Evolutionary conservation across 1,140 invertebrate genomes (phyloP).

Genomic region (Paraescarpia echinospica): DNA sequence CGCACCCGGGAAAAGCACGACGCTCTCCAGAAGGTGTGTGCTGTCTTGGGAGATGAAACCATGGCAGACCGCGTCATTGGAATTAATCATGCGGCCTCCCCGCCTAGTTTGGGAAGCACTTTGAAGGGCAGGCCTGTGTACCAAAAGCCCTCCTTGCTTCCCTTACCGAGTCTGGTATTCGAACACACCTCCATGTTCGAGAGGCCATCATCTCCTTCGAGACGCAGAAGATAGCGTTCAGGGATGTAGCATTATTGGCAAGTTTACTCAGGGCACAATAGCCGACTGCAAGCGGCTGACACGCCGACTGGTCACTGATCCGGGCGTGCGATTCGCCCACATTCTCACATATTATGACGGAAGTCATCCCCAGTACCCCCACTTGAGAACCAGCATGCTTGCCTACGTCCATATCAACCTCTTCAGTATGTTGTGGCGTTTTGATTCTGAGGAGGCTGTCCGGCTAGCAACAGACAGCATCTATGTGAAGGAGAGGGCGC

Average conservation of each 20-base stretch:
- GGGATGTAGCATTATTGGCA: constrained; percentile 26
- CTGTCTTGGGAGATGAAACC: background rate
- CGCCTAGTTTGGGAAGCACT: no score
- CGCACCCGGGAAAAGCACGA: constrained; percentile 23
- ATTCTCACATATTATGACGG: constrained; percentile 28
- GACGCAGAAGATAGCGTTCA: constrained; percentile 20
- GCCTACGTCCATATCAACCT: constrained; percentile 28
- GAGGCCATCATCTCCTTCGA: no score
- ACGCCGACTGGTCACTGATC: constrained; percentile 23
- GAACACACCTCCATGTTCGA: no score
- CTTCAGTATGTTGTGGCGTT: constrained; percentile 13
- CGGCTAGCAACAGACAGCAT: no score
- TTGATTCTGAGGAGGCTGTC: constrained; percentile 23
- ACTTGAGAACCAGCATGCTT: no score
- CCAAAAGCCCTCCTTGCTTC: no score
- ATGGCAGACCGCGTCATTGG: no score
- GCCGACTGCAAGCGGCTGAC: constrained; percentile 25
- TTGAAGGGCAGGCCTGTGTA: no score
- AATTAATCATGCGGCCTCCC: no score
- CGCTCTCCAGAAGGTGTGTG: background rate
- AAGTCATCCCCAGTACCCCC: constrained; percentile 20
- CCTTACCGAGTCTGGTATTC: no score
- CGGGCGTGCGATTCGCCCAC: constrained; percentile 24
- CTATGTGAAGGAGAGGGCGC: no score
- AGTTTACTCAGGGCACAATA: constrained; percentile 28